Percentiles rank a stretch among this genome's conserved stretches.
phyloP scores from a whole-genome alignment of 2,113 vertebrate genomes.

The Istiophorus platypterus region DNA sequence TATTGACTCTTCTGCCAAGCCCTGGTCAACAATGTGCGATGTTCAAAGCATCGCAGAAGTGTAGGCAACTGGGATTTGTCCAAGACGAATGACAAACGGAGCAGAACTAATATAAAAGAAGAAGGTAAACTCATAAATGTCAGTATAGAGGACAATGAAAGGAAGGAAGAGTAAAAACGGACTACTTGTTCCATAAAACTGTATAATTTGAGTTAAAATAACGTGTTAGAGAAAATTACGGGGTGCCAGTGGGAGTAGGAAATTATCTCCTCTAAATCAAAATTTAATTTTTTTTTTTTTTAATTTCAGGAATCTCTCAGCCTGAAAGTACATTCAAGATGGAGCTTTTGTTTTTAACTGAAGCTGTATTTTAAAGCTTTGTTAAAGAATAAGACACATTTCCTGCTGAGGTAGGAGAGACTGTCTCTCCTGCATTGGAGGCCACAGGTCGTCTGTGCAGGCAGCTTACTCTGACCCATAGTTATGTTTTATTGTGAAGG shows the following conservation, averaged over 20 bases:
- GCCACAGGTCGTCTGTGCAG: not conserved
- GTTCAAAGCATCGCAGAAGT: not conserved
- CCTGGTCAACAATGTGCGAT: not conserved
- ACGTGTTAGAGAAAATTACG: slow-evolving; percentile 6
- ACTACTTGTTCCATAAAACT: not conserved
- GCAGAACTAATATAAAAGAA: not conserved
- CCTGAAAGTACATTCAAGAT: too few species aligned
- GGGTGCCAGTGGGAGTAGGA: slow-evolving; percentile 12
- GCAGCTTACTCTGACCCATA: not conserved
- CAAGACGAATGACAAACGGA: not conserved
- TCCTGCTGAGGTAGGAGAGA: not conserved
- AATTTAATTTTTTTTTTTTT: not conserved
- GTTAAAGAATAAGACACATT: not conserved
- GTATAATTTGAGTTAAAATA: slow-evolving; percentile 16
- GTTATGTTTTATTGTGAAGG: too few species aligned
- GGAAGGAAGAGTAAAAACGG: not conserved
- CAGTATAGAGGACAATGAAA: not conserved
- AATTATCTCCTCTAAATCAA: slow-evolving; percentile 1
- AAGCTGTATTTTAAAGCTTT: not conserved
- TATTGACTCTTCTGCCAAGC: not conserved
- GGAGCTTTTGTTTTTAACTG: too few species aligned
- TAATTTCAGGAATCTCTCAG: not conserved
- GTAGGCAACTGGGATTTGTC: not conserved
- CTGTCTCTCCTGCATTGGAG: not conserved
- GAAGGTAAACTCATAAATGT: not conserved